Base-by-base conservation (phyloP, 1,140 invertebrate genomes). In the Trigoniulus corallinus region DNA sequence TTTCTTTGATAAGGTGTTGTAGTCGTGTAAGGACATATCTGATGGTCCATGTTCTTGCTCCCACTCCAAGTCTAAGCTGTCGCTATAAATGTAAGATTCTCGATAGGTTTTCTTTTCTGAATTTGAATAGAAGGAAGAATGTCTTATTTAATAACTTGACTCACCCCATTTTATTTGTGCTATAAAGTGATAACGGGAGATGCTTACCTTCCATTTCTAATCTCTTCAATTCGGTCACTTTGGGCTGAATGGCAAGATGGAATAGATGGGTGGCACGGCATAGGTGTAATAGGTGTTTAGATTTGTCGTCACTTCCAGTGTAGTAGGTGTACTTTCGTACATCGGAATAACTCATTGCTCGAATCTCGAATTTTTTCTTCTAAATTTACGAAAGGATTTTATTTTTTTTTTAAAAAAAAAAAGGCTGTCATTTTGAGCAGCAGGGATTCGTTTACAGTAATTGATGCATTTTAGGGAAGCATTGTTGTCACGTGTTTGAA, bases 211-310 rank as follows among this genome's bases (percentile, higher is more conserved):
- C 82, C 62, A 82, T 79, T 58, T 87, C 80, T 51, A 80, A 74
- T 56, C 76, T 73, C 25, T 78, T 75, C 49, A 84, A 77, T 62
- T 91, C 86, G 58, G 74, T 81, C 24, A 88, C 70, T 58, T 84
- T 76, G 18, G 83, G 79, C 48, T 88, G 82, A 60, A 92, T 80
- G 61, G 85, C 82, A 84, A 94, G 87, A 58, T 84, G 87, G 69
- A 94, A 94, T 65, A 92, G 87, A 71, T 95, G 91, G 4, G 88
- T 92, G 55, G 85, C 82, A 58, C 82, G 80, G 68, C 88, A 95
- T 20, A 95, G 72, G 15, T 80, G 77, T 52, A 95, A 73, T 53
- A 95, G 69, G 58, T 91, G 79, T 69, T 91, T 84, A 61, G 88
- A 88, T 64, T 92, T 89, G 59, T 88, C 86, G 67, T 95, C 89